Evolutionary conservation across 2,797 vertebrate species (phyloP).

Genomic region (Enteromius trimaculatus): DNA sequence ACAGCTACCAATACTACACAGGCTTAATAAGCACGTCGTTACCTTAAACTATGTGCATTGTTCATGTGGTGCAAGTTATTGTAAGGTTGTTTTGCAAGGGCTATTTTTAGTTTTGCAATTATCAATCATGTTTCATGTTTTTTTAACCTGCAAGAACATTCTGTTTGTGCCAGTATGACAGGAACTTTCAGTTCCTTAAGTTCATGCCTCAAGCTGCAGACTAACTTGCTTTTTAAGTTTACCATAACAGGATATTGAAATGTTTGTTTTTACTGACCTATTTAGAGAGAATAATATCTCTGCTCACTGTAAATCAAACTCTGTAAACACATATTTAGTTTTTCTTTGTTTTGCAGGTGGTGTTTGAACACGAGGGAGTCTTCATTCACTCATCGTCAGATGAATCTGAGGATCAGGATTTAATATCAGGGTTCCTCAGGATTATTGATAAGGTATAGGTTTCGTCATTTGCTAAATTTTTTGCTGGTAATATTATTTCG

Average conservation of each 20-base stretch:
- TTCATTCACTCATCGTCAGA: conserved; percentile 87
- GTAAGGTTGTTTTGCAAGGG: background rate
- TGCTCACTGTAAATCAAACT: background rate
- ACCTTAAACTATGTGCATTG: background rate
- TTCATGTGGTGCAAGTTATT: background rate
- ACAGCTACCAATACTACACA: background rate
- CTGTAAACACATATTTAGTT: background rate
- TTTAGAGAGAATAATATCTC: background rate
- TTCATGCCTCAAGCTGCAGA: background rate
- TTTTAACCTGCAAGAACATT: background rate
- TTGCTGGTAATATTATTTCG: background rate
- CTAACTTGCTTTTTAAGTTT: background rate
- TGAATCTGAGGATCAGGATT: conserved; percentile 86
- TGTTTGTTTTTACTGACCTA: background rate
- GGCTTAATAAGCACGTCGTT: background rate
- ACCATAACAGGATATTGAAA: background rate
- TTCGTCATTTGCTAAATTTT: background rate
- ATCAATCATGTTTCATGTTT: background rate
- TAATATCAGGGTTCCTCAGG: conserved; percentile 86
- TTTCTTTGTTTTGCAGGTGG: conserved; percentile 72
- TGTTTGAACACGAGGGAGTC: conserved; percentile 92
- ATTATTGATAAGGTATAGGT: conserved; percentile 91
- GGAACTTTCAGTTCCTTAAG: background rate
- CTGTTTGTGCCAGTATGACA: background rate
- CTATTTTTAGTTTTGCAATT: background rate